Percentiles rank a stretch among this genome's conserved stretches.
phyloP scores from a whole-genome alignment of 2,797 vertebrate genomes.

The Rhabdomys pumilio region DNA sequence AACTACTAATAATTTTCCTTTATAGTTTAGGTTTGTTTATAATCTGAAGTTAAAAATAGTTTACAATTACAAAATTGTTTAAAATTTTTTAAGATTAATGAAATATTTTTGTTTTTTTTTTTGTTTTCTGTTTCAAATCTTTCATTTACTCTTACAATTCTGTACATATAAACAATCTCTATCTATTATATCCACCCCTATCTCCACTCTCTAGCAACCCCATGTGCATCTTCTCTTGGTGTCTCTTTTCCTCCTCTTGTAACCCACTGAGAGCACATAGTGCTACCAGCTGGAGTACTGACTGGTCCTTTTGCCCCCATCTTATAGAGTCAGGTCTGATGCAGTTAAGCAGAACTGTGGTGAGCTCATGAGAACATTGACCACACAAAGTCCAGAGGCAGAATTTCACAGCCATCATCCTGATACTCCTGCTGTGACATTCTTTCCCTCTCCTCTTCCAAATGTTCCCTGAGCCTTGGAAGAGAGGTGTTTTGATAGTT shows the following conservation, averaged over 20 bases:
- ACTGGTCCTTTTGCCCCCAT: too few relatives aligned
- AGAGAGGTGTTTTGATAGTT: background rate
- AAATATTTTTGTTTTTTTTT: background rate
- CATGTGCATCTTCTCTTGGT: fast-evolving
- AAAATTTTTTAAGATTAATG: conserved; percentile 23
- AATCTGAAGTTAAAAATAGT: conserved; percentile 3
- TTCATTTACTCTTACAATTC: background rate
- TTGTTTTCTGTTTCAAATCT: background rate
- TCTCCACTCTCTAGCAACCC: background rate
- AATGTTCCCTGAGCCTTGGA: background rate
- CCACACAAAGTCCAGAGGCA: background rate
- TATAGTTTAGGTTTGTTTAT: conserved; percentile 26
- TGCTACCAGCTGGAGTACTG: background rate
- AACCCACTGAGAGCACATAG: background rate
- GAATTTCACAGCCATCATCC: too few relatives aligned
- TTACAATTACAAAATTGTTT: background rate
- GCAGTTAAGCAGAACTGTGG: background rate
- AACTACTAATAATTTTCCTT: background rate
- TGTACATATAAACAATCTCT: background rate
- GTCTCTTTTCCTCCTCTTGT: background rate
- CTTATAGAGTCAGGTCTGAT: too few relatives aligned
- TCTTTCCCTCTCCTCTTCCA: background rate
- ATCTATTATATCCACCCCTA: background rate
- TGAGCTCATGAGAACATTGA: background rate
- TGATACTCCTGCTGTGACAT: background rate